Conservation (phyloP, 1,140 invertebrate species). For the Tetramorium alpestre region DNA sequence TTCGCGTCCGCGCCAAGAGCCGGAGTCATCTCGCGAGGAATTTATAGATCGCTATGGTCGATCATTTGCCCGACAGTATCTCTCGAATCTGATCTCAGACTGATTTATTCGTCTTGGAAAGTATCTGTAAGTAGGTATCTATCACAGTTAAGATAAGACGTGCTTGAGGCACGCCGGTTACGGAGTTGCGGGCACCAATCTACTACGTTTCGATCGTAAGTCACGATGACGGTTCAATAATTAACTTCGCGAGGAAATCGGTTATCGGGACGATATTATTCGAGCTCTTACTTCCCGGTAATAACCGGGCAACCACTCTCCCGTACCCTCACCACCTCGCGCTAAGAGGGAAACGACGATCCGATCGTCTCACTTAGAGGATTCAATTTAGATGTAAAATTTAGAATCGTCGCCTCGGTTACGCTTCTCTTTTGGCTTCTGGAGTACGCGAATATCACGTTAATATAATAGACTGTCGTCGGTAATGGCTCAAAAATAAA, state of each 20-base stretch:
- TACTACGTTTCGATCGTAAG: conserved; percentile 77
- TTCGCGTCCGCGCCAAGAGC: conserved; percentile 4
- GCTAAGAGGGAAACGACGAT: conserved; percentile 37
- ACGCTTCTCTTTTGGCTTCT: conserved; percentile 16
- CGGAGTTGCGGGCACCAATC: conserved; percentile 71
- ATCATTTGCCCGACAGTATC: conserved; percentile 59
- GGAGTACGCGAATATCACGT: conserved; percentile 62
- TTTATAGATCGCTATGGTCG: conserved; percentile 49
- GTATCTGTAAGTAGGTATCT: conserved; percentile 77
- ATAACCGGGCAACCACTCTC: conserved; percentile 69
- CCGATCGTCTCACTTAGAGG: conserved; percentile 63
- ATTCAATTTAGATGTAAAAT: conserved; percentile 82
- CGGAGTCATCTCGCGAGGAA: conserved; percentile 5
- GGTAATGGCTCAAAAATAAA: conserved; percentile 75
- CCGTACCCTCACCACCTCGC: conserved; percentile 26
- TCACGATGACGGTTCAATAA: conserved; percentile 83
- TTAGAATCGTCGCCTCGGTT: conserved; percentile 63
- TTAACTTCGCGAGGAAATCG: conserved; percentile 81
- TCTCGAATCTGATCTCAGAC: conserved; percentile 55
- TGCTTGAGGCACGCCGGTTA: conserved; percentile 36
- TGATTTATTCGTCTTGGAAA: conserved; percentile 76
- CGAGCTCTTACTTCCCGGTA: conserved; percentile 73
- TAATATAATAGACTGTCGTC: conserved; percentile 71
- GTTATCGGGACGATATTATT: conserved; percentile 82
- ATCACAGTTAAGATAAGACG: conserved; percentile 64